Evolutionary conservation across 2,888 invertebrate species (phyloP).

Genomic region (Amphimallon solstitiale): DNA sequence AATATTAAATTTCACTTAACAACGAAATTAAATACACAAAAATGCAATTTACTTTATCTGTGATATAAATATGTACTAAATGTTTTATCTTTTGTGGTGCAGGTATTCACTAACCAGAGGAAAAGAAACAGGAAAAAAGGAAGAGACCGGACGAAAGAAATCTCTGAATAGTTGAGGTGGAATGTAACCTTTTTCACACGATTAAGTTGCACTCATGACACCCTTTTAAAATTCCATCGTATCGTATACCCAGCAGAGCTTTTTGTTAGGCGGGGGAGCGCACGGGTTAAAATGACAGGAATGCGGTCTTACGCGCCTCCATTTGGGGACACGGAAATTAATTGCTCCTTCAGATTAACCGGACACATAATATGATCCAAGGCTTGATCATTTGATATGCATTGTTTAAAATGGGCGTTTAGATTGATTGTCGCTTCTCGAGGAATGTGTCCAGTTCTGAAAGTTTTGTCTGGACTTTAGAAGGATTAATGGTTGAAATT

Average conservation of each 20-base stretch:
- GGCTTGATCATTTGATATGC: conserved; percentile 22
- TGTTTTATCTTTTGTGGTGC: not conserved
- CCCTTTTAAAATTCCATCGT: conserved; percentile 30
- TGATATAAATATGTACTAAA: conserved; percentile 1
- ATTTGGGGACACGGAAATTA: conserved; percentile 24
- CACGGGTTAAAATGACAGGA: conserved; percentile 19
- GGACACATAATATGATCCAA: conserved; percentile 12
- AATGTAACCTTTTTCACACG: conserved; percentile 33
- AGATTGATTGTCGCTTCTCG: conserved; percentile 10
- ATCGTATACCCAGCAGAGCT: not conserved
- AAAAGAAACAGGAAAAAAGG: too few relatives aligned
- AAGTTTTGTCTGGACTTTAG: not conserved
- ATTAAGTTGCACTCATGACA: conserved; percentile 26
- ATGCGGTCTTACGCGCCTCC: conserved; percentile 25
- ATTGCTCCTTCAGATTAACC: conserved; percentile 24
- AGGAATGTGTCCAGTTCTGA: conserved; percentile 6
- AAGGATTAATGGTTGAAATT: not conserved
- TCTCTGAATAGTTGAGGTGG: conserved; percentile 20
- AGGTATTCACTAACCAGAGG: conserved; percentile 21
- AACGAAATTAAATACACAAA: conserved; percentile 19
- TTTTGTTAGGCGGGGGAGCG: conserved; percentile 23
- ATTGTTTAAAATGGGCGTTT: conserved; percentile 19
- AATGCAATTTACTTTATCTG: conserved; percentile 11
- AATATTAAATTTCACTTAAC: not conserved
- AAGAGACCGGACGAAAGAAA: not conserved